phyloP scores from a whole-genome alignment of 2,888 invertebrate species.

The Mesorhabditis sp. region DNA sequence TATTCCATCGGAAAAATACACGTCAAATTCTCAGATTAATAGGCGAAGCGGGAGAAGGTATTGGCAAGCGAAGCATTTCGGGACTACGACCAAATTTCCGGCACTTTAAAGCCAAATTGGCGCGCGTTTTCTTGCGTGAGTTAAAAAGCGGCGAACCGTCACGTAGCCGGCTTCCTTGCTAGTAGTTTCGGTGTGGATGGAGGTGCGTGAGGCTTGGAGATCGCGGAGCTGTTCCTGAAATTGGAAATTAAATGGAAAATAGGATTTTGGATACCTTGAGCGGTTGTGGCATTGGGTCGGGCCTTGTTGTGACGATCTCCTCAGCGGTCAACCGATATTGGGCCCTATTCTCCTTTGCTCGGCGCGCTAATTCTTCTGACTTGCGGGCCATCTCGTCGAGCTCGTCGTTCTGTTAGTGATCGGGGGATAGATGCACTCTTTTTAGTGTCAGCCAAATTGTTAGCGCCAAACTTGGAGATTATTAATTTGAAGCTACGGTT shows the following conservation, averaged over 20 bases:
- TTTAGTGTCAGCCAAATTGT: not conserved
- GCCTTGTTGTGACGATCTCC: constrained; percentile 47
- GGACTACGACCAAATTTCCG: too few relatives aligned
- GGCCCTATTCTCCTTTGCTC: constrained; percentile 34
- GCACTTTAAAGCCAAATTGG: too few relatives aligned
- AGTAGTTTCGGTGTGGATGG: constrained; percentile 36
- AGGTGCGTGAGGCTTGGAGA: constrained; percentile 45
- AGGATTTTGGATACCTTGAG: constrained; percentile 35
- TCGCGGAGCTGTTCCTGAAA: constrained; percentile 42
- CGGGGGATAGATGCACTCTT: not conserved
- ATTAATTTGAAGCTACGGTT: too few relatives aligned
- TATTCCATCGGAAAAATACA: not conserved
- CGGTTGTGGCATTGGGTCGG: constrained; percentile 44
- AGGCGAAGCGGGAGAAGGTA: not conserved
- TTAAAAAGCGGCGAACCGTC: constrained; percentile 32
- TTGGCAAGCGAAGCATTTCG: too few relatives aligned
- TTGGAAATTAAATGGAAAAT: not conserved
- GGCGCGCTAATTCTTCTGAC: constrained; percentile 39
- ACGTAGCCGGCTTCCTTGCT: constrained; percentile 44
- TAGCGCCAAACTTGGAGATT: too few relatives aligned
- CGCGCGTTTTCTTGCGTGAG: too few relatives aligned
- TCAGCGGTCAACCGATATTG: constrained; percentile 44
- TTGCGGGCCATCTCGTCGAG: constrained; percentile 47
- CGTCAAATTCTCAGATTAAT: not conserved
- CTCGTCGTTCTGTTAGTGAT: constrained; percentile 42